phyloP scores from a whole-genome alignment of 1,140 invertebrate species.

The Pogonognathellus flavescens region DNA sequence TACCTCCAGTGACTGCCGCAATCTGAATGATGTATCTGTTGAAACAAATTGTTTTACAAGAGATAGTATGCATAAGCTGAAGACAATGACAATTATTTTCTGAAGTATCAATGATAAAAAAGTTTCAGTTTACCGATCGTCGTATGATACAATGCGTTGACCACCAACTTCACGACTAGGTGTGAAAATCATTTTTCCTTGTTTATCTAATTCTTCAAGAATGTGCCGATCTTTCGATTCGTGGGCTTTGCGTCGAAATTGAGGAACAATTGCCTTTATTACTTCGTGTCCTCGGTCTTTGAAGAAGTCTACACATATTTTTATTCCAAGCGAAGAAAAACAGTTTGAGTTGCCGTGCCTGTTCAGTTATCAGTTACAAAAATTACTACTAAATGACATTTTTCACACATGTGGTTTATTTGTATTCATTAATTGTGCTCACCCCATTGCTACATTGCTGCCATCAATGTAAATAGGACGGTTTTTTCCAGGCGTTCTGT shows the following conservation, averaged over 20 bases:
- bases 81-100: neutral
- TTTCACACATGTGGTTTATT: too few relatives aligned
- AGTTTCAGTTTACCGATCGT: conserved; percentile 82
- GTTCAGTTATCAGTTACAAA: too few relatives aligned
- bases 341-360: neutral
- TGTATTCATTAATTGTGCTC: conserved; percentile 69
- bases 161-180: conserved; percentile 91
- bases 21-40: conserved; percentile 82
- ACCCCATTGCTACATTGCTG: conserved; percentile 98
- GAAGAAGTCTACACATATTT: conserved; percentile 95
- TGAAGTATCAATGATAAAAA: neutral
- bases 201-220: conserved; percentile 87
- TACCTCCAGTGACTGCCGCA: conserved; percentile 89
- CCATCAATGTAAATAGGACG: conserved; percentile 95
- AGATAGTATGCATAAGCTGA: too few relatives aligned
- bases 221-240: conserved; percentile 89
- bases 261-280: conserved; percentile 97
- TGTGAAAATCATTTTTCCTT: conserved; percentile 92
- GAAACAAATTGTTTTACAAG: neutral
- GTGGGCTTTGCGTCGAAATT: conserved; percentile 90
- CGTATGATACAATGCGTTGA: conserved; percentile 94
- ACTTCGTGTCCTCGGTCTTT: conserved; percentile 86
- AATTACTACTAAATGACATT: too few relatives aligned
- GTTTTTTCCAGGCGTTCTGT: neutral
- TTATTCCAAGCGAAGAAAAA: conserved; percentile 89